Evolutionary conservation across 92 coral and sea anemone species (phyloP).

Genomic region (Phenganax marumi): DNA sequence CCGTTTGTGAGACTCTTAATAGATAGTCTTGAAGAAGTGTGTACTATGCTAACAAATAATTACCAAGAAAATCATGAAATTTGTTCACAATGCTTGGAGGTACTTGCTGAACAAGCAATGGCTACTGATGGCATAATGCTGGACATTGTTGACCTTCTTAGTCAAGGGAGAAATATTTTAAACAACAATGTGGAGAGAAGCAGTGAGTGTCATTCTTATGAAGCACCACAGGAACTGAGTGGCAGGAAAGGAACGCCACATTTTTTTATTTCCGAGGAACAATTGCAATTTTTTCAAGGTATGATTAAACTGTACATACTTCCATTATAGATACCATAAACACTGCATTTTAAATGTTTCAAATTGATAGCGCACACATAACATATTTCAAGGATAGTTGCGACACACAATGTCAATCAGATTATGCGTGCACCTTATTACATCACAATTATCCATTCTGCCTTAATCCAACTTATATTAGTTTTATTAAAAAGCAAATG

Average conservation of each 20-base stretch:
- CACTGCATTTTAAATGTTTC: not conserved
- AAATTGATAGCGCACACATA: not conserved
- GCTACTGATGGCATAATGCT: constrained; percentile 15
- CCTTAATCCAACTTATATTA: not conserved
- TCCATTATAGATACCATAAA: not conserved
- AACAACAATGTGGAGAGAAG: not conserved
- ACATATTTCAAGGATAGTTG: too few species aligned
- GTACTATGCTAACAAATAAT: not conserved
- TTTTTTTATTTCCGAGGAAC: constrained; percentile 46
- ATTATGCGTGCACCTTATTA: not conserved
- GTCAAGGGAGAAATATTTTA: constrained; percentile 21
- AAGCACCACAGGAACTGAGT: constrained; percentile 27
- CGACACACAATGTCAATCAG: too few species aligned
- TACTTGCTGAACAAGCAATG: constrained; percentile 25
- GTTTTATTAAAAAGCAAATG: too few species aligned
- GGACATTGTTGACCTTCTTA: constrained; percentile 32
- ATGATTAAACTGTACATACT: not conserved
- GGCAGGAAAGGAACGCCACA: constrained; percentile 56
- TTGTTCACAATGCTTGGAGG: not conserved
- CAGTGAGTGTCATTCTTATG: constrained; percentile 11
- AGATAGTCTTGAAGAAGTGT: not conserved
- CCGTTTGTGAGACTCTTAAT: not conserved
- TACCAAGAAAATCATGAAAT: not conserved
- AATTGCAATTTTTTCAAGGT: constrained; percentile 48
- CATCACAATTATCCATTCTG: not conserved